phyloP scores from a whole-genome alignment of 2,797 vertebrate genomes.

The Geotrypetes seraphini region DNA sequence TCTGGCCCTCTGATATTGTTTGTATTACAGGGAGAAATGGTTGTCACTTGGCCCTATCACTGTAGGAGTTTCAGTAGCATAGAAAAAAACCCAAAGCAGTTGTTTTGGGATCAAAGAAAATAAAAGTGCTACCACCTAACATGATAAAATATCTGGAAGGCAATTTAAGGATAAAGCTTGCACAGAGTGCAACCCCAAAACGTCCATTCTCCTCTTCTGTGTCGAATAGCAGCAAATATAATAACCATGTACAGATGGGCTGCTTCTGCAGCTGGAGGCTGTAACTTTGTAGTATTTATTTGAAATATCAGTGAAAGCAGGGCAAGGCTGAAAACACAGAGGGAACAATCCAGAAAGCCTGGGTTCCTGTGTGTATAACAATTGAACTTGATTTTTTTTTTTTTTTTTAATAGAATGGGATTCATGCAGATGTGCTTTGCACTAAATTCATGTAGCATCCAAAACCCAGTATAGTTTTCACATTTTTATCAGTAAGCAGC shows the following conservation, averaged over 20 bases:
- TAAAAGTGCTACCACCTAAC: no score
- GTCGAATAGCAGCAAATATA: slow-evolving; percentile 66
- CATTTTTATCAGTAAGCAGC: slow-evolving; percentile 63
- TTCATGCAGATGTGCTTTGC: slow-evolving; percentile 67
- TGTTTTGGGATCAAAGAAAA: no score
- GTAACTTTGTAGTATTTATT: slow-evolving; percentile 67
- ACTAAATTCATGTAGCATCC: slow-evolving; percentile 73
- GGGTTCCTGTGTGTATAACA: slow-evolving; percentile 62
- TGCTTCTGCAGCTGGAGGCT: slow-evolving; percentile 65
- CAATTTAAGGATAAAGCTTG: no score
- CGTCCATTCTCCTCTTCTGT: no score
- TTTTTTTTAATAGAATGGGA: slow-evolving; percentile 52
- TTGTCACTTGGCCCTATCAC: no score
- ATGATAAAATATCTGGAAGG: no score
- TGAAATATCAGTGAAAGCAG: slow-evolving; percentile 60
- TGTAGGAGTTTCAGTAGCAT: no score
- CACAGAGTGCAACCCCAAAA: no score
- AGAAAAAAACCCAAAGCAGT: no score
- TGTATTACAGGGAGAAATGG: no score
- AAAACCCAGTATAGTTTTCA: slow-evolving; percentile 64
- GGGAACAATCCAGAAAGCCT: slow-evolving; percentile 62
- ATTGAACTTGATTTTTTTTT: slow-evolving; percentile 55
- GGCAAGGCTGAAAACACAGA: slow-evolving; percentile 54
- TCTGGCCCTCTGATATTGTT: no score
- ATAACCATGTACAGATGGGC: slow-evolving; percentile 67